Conservation (phyloP, 30 jellyfish, hydroid and myxozoan species). For the Sanderia malayensis region DNA sequence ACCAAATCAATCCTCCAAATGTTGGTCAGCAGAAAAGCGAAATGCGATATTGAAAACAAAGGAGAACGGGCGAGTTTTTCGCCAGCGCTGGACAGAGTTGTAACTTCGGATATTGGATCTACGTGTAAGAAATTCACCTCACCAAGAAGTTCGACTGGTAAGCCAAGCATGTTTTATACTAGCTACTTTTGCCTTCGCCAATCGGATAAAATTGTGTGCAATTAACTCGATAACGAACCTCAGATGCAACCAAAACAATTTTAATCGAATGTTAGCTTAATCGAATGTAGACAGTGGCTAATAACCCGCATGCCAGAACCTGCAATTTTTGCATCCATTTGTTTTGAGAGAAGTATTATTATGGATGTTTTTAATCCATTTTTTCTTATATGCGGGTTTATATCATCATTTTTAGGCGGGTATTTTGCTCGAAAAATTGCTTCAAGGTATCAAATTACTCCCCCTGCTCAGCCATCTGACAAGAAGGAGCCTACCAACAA, state of each 20-base stretch:
- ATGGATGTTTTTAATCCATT: too few species aligned
- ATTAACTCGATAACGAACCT: too few species aligned
- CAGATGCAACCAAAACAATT: too few species aligned
- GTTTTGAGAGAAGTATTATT: too few species aligned
- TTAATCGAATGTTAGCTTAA: too few species aligned
- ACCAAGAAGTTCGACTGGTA: constrained; percentile 84
- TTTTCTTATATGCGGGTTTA: too few species aligned
- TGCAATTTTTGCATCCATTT: too few species aligned
- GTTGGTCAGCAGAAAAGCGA: constrained; percentile 10
- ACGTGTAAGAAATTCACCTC: constrained; percentile 55
- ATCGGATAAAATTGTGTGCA: too few species aligned
- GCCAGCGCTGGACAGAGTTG: constrained; percentile 4
- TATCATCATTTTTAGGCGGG: constrained; percentile 29
- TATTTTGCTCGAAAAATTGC: constrained; percentile 48
- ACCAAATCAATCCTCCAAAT: constrained; percentile 43
- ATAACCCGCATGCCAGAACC: too few species aligned
- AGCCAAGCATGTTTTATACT: too few species aligned
- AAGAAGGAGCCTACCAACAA: not conserved
- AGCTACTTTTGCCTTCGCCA: too few species aligned
- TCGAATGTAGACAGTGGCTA: too few species aligned
- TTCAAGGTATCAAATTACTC: constrained; percentile 35
- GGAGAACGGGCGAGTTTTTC: not conserved
- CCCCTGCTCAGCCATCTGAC: constrained; percentile 23
- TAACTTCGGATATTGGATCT: constrained; percentile 14
- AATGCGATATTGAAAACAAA: not conserved